Evolutionary conservation across 35 echinoderm and acorn worm genomes (phyloP), one percentile per base, ranked within the genome.

Genomic region (Lytechinus pictus): DNA sequence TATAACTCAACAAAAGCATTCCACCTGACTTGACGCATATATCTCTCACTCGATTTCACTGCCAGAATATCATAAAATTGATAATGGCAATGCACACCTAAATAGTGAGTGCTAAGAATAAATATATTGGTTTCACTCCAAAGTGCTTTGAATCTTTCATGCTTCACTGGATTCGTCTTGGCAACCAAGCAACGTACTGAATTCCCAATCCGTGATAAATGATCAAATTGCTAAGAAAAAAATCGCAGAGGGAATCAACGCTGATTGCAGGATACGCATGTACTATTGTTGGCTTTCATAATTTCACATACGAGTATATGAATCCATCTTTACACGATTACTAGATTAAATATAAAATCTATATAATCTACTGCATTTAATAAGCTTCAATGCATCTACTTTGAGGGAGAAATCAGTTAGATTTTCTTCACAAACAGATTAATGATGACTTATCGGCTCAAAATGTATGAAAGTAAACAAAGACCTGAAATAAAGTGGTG

Each of bases 1-100:
- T 79, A n/a, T 79, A 79, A 79, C 66, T 79, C 66, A 1, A 79
- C 66, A 79, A 79, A 79, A 79, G 66, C 66, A 79, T 79, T 79
- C 66, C 19, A 14, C 66, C 66, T 79, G 66, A 79, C 66, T 79
- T 79, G 66, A 3, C 21, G 12, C 66, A 24, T 79, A 79, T 79
- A 79, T 79, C 66, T 79, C n/a, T 79, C 66, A 79, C 66, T 79
- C 66, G 66, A 79, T 79, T 79, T 79, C 66, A 79, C 66, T 24
- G 2, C 19, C 19, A 79, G 66, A 79, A 79, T 24, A 79, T 79
- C 66, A 24, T 16, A 79, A 79, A 79, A 79, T 79, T 79, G 66
- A 79, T 79, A 79, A 79, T 79, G 66, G 66, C 66, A 79, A 79
- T 79, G 14, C 66, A 79, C 66, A 79, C 66, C 66, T 79, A 7